Percentiles rank a stretch among this genome's conserved stretches.
These are phyloP conservation scores for Balearica regulorum DNA, from an alignment of 2,797 vertebrate species.

Conservation along the genomic window DNA sequence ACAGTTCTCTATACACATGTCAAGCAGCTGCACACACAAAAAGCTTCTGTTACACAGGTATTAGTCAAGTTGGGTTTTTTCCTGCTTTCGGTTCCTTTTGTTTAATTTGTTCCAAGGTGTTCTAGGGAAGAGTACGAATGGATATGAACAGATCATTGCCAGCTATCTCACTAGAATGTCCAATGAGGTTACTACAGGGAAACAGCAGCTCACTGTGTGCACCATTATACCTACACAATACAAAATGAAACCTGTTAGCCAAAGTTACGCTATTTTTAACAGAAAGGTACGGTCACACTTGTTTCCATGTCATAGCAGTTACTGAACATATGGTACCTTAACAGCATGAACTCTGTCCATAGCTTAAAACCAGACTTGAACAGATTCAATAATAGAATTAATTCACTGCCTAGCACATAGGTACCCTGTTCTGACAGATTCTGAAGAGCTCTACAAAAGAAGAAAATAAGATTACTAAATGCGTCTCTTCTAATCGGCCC, in stretches of 20 bases:
- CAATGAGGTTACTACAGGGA: neutral
- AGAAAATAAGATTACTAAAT: neutral
- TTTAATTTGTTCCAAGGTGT: neutral
- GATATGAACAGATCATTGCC: neutral
- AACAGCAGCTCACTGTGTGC: neutral
- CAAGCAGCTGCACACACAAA: constrained; percentile 71
- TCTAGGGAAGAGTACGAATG: neutral
- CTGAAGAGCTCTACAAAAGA: neutral
- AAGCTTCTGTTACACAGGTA: neutral
- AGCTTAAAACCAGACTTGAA: neutral
- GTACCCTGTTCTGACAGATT: neutral
- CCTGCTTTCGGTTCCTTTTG: neutral
- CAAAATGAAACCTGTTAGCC: neutral
- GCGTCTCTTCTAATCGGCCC: neutral
- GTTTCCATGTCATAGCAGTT: neutral
- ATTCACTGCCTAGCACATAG: neutral
- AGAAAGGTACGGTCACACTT: neutral
- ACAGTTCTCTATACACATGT: constrained; percentile 81
- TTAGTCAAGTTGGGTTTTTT: too few species aligned
- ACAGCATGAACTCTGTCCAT: neutral
- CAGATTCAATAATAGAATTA: neutral
- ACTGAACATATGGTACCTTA: neutral
- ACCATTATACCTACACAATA: neutral
- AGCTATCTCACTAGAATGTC: neutral
- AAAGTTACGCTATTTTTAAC: neutral